phyloP scores from a whole-genome alignment of 2,797 vertebrate genomes.

The Karalla daura region DNA sequence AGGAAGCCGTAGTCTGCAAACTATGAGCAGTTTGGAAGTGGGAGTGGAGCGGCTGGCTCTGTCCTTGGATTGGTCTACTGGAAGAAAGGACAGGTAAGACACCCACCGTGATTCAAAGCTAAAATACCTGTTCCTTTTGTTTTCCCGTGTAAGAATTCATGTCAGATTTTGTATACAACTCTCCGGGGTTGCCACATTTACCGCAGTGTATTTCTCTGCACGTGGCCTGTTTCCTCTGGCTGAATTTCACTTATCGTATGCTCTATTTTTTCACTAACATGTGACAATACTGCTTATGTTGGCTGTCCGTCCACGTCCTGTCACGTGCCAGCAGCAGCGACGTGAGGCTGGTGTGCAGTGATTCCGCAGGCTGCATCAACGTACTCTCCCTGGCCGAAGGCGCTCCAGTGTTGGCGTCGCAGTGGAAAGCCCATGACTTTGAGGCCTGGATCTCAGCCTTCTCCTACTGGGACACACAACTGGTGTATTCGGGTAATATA shows the following conservation, averaged over 20 bases:
- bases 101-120: background rate
- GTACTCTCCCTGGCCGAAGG: constrained; percentile 83
- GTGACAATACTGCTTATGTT: background rate
- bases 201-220: too few species aligned
- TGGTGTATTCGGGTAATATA: constrained; percentile 91
- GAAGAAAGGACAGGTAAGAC: constrained; percentile 86
- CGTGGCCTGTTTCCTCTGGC: too few species aligned
- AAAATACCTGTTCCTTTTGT: background rate
- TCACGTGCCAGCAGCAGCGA: constrained; percentile 76
- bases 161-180: background rate
- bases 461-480: constrained; percentile 92
- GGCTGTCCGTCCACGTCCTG: too few species aligned
- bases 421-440: constrained; percentile 94
- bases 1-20: constrained; percentile 80
- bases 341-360: constrained; percentile 89
- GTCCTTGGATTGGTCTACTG: constrained; percentile 95
- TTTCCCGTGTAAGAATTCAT: background rate
- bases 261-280: background rate
- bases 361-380: constrained; percentile 90
- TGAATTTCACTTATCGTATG: too few species aligned
- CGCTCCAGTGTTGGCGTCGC: constrained; percentile 72
- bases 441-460: constrained; percentile 98
- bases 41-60: constrained; percentile 87
- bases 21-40: constrained; percentile 76
- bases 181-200: too few species aligned